Conservation (phyloP, 1,140 invertebrate genomes). For the Diabrotica undecimpunctata region DNA sequence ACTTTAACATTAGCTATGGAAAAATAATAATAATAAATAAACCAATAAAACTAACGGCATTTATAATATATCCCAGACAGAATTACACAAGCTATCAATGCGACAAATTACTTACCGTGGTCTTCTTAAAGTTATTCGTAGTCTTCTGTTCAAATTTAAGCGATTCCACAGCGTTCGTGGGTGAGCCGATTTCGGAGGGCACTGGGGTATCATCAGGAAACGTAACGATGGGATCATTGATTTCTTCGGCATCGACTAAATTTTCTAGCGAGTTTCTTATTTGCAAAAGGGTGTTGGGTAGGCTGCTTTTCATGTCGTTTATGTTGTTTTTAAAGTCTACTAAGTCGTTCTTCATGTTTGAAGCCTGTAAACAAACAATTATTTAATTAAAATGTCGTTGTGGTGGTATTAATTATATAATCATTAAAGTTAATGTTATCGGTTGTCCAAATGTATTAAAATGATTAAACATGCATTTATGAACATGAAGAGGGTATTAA, state of each 20-base stretch:
- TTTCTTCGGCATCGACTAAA: conserved; percentile 49
- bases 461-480: too few relatives aligned
- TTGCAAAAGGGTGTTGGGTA: conserved; percentile 39
- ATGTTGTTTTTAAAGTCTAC: conserved; percentile 72
- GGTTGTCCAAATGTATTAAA: too few relatives aligned
- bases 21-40: too few relatives aligned
- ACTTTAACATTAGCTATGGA: too few relatives aligned
- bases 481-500: too few relatives aligned
- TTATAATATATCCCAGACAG: too few relatives aligned
- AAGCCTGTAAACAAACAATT: conserved; percentile 44
- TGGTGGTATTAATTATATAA: too few relatives aligned
- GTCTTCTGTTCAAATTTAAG: conserved; percentile 76
- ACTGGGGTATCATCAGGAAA: conserved; percentile 71
- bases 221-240: conserved; percentile 61
- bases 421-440: too few relatives aligned
- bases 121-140: conserved; percentile 72
- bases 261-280: conserved; percentile 59
- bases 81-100: too few relatives aligned
- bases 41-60: too few relatives aligned
- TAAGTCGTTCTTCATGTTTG: conserved; percentile 69
- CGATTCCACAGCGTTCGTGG: conserved; percentile 57
- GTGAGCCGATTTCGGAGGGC: conserved; percentile 50
- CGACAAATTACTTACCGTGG: conserved; percentile 53
- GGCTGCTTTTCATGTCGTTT: conserved; percentile 69
- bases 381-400: too few relatives aligned